Conservation (phyloP, 2,113 vertebrate species). For the Bos indicus region DNA sequence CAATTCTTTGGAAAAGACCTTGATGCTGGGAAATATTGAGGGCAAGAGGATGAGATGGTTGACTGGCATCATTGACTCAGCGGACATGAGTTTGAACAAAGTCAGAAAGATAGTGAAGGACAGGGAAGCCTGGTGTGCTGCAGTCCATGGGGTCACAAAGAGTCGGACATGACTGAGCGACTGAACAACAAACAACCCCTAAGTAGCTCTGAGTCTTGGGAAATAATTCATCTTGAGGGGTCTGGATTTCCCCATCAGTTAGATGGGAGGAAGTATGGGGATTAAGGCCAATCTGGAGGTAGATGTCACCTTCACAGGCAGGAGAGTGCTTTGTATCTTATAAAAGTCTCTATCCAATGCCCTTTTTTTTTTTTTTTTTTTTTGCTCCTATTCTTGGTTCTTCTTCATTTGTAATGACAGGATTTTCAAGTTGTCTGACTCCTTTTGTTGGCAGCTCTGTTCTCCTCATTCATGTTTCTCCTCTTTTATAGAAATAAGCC, state of each 20-base stretch:
- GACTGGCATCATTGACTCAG: background rate
- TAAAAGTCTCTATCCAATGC: background rate
- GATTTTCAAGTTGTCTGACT: background rate
- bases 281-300: rapidly evolving
- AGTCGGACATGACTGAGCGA: rapidly evolving
- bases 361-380: background rate
- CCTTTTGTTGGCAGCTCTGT: background rate
- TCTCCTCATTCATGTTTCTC: background rate
- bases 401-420: background rate
- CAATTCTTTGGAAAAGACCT: background rate
- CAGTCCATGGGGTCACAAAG: background rate
- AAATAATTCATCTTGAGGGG: too few species aligned
- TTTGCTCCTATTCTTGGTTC: background rate
- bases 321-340: background rate
- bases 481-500: background rate
- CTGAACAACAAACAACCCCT: background rate
- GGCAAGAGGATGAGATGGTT: background rate
- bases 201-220: too few species aligned
- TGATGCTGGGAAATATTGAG: background rate
- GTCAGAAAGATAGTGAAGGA: background rate
- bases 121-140: background rate
- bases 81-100: background rate
- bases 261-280: background rate
- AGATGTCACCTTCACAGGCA: background rate
- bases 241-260: background rate